Conservation (phyloP, 2,797 vertebrate species). For the Margarornis squamiger region DNA sequence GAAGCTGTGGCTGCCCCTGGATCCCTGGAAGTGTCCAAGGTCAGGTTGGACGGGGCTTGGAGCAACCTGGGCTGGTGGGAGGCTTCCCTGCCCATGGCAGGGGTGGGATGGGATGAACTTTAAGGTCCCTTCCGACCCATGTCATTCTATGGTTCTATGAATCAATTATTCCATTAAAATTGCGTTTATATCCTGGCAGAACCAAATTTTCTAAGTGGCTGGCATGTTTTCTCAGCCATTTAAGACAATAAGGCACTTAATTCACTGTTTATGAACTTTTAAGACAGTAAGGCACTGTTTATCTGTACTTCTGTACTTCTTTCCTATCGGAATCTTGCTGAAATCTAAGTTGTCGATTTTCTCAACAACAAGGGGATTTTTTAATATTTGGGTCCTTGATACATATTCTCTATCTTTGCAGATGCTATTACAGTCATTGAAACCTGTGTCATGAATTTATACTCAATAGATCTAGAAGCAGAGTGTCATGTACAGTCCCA, state of each 20-base stretch:
- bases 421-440: background rate
- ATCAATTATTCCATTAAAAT: background rate
- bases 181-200: background rate
- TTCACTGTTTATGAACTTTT: background rate
- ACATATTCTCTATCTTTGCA: background rate
- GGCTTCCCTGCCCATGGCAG: no score
- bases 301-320: background rate
- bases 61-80: fast-evolving
- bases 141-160: no score
- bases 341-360: background rate
- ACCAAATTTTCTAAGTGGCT: background rate
- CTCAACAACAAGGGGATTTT: background rate
- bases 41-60: background rate
- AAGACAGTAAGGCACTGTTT: background rate
- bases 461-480: background rate
- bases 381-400: background rate
- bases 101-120: fast-evolving
- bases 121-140: background rate
- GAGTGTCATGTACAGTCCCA: background rate
- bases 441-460: background rate
- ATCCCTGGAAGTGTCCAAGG: background rate
- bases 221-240: background rate
- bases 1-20: background rate
- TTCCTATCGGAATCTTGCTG: background rate
- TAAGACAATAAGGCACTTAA: background rate